Percentiles rank a stretch among this genome's conserved stretches.
These are phyloP conservation scores for Galeopterus variegatus DNA, from an alignment of 2,113 vertebrate species.

Conservation along the genomic window DNA sequence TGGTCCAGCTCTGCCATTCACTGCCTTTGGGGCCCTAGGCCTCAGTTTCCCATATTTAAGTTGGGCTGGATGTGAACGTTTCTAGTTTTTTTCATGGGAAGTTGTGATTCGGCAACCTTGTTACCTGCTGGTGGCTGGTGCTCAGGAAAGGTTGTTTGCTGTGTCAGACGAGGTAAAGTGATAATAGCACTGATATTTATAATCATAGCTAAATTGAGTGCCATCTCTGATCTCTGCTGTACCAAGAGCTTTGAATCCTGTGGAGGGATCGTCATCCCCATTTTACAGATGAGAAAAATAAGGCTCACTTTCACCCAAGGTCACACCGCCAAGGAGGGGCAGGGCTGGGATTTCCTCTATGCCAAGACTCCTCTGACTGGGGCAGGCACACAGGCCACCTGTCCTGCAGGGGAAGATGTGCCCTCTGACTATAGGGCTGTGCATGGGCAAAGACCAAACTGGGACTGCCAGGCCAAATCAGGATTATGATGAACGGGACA, in stretches of 20 bases:
- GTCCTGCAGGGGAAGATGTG: not conserved
- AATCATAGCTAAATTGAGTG: rapidly evolving
- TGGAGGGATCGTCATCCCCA: not conserved
- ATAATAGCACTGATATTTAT: no score
- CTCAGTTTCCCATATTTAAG: not conserved
- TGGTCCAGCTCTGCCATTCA: not conserved
- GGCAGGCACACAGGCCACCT: not conserved
- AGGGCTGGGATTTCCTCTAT: not conserved
- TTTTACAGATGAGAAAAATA: not conserved
- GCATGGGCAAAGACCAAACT: not conserved
- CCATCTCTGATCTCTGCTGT: not conserved
- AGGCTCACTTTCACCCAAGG: not conserved
- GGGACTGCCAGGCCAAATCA: not conserved
- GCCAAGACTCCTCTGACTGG: not conserved
- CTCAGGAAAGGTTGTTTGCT: not conserved
- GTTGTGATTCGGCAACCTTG: not conserved
- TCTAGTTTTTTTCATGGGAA: not conserved
- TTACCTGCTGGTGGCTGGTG: not conserved
- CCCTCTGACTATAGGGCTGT: not conserved
- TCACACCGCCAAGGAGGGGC: not conserved
- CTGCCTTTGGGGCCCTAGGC: not conserved
- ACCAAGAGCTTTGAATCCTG: not conserved
- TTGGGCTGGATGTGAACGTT: not conserved
- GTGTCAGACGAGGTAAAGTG: rapidly evolving
- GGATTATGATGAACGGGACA: not conserved